These are phyloP conservation scores for Engraulis encrasicolus DNA, from an alignment of 2,113 vertebrate species.

Conservation along the genomic window DNA sequence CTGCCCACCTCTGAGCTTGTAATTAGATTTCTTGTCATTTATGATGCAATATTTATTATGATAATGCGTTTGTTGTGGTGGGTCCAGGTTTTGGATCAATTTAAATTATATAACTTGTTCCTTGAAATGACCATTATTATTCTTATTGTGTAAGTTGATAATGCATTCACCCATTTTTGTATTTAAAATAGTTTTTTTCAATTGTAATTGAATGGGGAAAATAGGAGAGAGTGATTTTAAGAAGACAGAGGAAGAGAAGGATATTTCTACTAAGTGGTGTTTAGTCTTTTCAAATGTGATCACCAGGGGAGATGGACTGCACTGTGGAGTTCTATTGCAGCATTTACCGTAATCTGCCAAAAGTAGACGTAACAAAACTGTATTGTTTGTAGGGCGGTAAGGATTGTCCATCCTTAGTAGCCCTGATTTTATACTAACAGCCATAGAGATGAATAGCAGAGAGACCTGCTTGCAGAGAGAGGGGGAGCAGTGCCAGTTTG, in stretches of 20 bases:
- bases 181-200: neutral
- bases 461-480: neutral
- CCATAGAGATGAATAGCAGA: neutral
- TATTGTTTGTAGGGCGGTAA: neutral
- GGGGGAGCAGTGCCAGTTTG: neutral
- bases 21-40: constrained; percentile 26
- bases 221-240: neutral
- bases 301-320: neutral
- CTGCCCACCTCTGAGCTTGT: constrained; percentile 1
- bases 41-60: constrained; percentile 25
- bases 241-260: neutral
- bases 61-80: constrained; percentile 1
- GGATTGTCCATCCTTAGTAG: neutral
- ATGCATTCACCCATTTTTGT: constrained; percentile 11
- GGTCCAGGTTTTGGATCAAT: constrained; percentile 12
- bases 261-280: neutral
- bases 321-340: neutral
- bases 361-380: neutral
- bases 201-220: neutral
- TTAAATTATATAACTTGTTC: constrained; percentile 26
- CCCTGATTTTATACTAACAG: neutral
- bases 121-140: constrained; percentile 32
- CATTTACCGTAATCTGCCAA: constrained; percentile 9
- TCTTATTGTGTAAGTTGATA: constrained; percentile 26
- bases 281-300: neutral